phyloP scores from a whole-genome alignment of 2,888 invertebrate genomes.

The Idaea aversata region DNA sequence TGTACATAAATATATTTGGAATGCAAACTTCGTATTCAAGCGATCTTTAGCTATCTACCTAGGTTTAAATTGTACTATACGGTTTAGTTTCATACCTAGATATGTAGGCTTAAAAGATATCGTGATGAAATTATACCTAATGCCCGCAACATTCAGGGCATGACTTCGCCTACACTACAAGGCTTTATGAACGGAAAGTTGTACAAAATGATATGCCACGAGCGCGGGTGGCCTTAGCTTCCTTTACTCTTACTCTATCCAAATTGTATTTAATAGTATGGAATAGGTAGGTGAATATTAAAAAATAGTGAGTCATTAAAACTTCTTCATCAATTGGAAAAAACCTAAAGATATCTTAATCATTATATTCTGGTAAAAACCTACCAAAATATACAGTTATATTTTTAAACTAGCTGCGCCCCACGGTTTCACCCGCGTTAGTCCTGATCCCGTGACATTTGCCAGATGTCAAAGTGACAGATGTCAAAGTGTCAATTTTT shows the following conservation, averaged over 20 bases:
- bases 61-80: not conserved
- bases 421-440: too few relatives aligned
- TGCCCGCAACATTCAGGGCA: constrained; percentile 54
- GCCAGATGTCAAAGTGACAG: too few relatives aligned
- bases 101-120: too few relatives aligned
- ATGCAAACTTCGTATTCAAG: not conserved
- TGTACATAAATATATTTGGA: not conserved
- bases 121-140: constrained; percentile 4
- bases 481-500: too few relatives aligned
- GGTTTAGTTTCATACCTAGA: too few relatives aligned
- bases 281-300: not conserved
- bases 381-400: not conserved
- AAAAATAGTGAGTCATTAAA: not conserved
- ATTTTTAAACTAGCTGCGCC: too few relatives aligned
- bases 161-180: constrained; percentile 42
- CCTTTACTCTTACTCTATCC: not conserved
- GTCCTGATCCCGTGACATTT: too few relatives aligned
- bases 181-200: constrained; percentile 51
- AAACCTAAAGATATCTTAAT: not conserved
- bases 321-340: not conserved
- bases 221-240: not conserved
- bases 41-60: not conserved
- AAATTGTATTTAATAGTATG: too few relatives aligned
- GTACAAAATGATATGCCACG: constrained; percentile 12
- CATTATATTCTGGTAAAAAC: not conserved